A percentile compares a stretch with the other conserved stretches of the same genome.
Evolutionary conservation across 2,888 invertebrate genomes (phyloP).

Genomic region (Macrosoma leucophasiata): DNA sequence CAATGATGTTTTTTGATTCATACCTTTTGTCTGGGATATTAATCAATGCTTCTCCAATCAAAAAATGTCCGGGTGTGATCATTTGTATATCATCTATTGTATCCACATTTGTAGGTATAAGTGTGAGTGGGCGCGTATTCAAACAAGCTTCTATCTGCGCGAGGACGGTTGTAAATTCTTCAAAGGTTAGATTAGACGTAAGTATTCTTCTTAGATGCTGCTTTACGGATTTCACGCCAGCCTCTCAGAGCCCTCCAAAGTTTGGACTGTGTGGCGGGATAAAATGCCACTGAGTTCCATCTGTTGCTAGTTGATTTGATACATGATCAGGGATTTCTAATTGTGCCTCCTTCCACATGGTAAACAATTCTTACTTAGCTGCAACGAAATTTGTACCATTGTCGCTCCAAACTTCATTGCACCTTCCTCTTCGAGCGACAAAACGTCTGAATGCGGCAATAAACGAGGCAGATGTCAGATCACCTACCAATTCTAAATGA

Average conservation of each 20-base stretch:
- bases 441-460: conserved; percentile 24
- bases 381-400: conserved; percentile 23
- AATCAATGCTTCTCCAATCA: conserved; percentile 11
- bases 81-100: conserved; percentile 8
- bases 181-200: conserved; percentile 12
- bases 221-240: conserved; percentile 25
- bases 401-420: conserved; percentile 21
- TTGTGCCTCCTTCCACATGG: conserved; percentile 1
- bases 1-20: too few relatives aligned
- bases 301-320: too few relatives aligned
- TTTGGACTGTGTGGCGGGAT: conserved; percentile 22
- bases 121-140: conserved; percentile 10
- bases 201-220: conserved; percentile 18
- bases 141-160: conserved; percentile 11
- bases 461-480: too few relatives aligned
- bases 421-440: conserved; percentile 18
- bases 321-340: too few relatives aligned
- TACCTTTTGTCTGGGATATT: conserved; percentile 14
- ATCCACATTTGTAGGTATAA: conserved; percentile 3
- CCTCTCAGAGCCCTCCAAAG: conserved; percentile 28
- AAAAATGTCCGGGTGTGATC: conserved; percentile 14
- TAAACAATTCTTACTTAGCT: too few relatives aligned
- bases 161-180: conserved; percentile 15
- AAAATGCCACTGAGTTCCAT: conserved; percentile 27
- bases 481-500: too few relatives aligned